These are phyloP conservation scores for Formica exsecta DNA, from an alignment of 1,140 invertebrate genomes.

Conservation along the genomic window DNA sequence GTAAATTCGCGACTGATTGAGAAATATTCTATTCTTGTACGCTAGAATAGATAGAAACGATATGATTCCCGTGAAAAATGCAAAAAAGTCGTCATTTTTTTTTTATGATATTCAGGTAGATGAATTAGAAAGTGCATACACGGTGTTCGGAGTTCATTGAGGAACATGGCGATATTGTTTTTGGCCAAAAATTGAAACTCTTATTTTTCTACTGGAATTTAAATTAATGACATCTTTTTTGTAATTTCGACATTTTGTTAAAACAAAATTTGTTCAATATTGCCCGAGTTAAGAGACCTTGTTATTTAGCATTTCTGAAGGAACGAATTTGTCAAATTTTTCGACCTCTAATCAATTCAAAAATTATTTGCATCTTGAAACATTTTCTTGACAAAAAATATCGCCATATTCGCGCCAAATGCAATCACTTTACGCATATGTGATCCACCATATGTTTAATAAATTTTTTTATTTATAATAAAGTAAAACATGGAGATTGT, in stretches of 20 bases:
- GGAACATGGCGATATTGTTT: neutral
- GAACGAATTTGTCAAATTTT: neutral
- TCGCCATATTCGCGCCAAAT: conserved; percentile 1
- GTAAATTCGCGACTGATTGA: too few species aligned
- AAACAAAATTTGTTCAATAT: neutral
- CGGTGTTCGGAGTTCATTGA: neutral
- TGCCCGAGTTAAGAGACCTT: neutral
- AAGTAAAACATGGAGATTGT: conserved; percentile 44
- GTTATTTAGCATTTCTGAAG: neutral
- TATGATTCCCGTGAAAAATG: neutral
- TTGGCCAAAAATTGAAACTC: neutral
- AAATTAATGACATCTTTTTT: neutral
- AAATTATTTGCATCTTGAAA: neutral
- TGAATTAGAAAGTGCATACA: conserved; percentile 16
- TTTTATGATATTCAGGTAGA: neutral
- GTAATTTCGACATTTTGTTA: neutral
- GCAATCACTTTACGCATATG: neutral
- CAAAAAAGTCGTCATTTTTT: conserved; percentile 3
- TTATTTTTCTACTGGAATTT: neutral
- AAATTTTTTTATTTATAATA: conserved; percentile 14
- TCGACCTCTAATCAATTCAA: neutral
- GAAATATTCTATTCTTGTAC: neutral
- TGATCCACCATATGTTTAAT: neutral
- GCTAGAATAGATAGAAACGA: neutral
- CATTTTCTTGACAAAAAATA: neutral